These are phyloP conservation scores for Caranx melampygus DNA, from an alignment of 2,113 vertebrate genomes.

Conservation along the genomic window DNA sequence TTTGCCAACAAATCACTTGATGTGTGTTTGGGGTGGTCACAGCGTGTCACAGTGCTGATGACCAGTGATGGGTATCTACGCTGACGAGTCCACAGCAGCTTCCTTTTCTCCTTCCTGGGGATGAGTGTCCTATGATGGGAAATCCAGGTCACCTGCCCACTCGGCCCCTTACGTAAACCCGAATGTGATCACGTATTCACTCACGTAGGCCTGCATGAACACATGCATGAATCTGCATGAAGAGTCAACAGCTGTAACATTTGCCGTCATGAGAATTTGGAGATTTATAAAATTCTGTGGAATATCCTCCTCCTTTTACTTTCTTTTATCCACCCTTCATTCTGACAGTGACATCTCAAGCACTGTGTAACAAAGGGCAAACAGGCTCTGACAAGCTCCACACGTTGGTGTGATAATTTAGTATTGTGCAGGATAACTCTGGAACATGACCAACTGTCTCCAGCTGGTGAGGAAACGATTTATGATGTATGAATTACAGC, in stretches of 20 bases:
- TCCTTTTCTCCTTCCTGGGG: slow-evolving; percentile 58
- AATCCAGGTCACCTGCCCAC: slow-evolving; percentile 61
- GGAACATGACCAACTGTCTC: slow-evolving; percentile 32
- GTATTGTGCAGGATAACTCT: slow-evolving; percentile 24
- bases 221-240: neutral
- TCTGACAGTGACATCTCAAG: neutral
- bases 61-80: slow-evolving; percentile 23
- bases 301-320: neutral
- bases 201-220: slow-evolving; percentile 19
- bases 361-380: slow-evolving; percentile 21
- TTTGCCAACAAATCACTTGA: slow-evolving; percentile 43
- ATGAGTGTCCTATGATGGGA: slow-evolving; percentile 52
- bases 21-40: neutral
- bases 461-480: neutral
- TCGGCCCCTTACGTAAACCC: neutral
- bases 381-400: slow-evolving; percentile 55
- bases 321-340: neutral
- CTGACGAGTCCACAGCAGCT: slow-evolving; percentile 40
- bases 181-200: neutral
- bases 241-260: slow-evolving; percentile 5
- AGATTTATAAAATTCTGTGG: neutral
- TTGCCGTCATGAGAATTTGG: slow-evolving; percentile 3
- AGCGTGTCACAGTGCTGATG: slow-evolving; percentile 7
- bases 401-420: slow-evolving; percentile 5
- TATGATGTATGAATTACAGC: neutral